Evolutionary conservation across 37 sponge, comb jelly and placozoan genomes (phyloP).

Genomic region (Mnemiopsis leidyi): DNA sequence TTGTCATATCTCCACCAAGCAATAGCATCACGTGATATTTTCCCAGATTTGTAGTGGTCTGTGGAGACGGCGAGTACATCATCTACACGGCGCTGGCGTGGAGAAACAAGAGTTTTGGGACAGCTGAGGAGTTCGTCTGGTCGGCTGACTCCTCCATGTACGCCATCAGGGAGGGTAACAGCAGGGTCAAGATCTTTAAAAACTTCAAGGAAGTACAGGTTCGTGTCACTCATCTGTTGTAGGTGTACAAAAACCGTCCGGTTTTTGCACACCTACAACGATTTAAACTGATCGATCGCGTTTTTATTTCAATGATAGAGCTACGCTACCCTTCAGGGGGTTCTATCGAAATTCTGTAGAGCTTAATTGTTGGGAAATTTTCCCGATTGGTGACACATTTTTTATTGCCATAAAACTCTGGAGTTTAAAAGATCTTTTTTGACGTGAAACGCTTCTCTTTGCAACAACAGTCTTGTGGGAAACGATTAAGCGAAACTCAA

Average conservation of each 20-base stretch:
- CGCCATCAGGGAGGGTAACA: constrained; percentile 76
- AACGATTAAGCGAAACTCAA: background rate
- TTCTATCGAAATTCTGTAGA: background rate
- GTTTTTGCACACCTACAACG: too few species aligned
- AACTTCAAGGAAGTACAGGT: constrained; percentile 92
- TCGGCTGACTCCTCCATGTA: constrained; percentile 91
- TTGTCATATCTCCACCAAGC: background rate
- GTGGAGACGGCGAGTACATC: constrained; percentile 99
- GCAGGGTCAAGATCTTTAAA: constrained; percentile 89
- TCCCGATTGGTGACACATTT: too few species aligned
- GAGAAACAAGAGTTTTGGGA: constrained; percentile 94
- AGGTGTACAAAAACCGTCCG: too few species aligned
- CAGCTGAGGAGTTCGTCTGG: constrained; percentile 97
- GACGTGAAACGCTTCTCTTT: background rate
- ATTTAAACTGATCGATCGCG: too few species aligned
- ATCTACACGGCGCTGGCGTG: constrained; percentile 99
- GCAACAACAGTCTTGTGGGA: background rate
- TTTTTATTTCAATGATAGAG: too few species aligned
- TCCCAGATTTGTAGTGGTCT: constrained; percentile 92
- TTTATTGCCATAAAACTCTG: too few species aligned
- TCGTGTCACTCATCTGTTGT: too few species aligned
- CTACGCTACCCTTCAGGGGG: too few species aligned
- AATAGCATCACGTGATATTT: too few species aligned
- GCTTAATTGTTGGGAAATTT: too few species aligned
- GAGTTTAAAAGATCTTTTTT: too few species aligned